These are phyloP conservation scores for Thalpophila matura DNA, from an alignment of 2,888 invertebrate genomes.

Conservation along the genomic window DNA sequence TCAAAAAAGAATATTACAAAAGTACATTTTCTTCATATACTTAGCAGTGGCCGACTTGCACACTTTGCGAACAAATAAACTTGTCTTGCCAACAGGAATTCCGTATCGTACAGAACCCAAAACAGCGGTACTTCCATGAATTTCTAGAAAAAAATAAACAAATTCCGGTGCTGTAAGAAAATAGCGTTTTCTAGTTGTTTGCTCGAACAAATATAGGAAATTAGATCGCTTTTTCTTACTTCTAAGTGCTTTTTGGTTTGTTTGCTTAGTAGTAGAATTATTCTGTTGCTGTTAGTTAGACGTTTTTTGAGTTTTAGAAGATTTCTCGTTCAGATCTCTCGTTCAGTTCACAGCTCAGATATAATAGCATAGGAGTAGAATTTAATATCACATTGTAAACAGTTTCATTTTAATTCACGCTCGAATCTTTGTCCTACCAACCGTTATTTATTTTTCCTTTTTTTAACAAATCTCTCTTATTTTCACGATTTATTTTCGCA, in stretches of 20 bases:
- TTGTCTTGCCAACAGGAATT: conserved; percentile 40
- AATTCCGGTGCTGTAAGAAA: conserved; percentile 27
- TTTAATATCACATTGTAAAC: no score
- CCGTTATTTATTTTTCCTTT: no score
- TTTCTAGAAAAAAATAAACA: conserved; percentile 39
- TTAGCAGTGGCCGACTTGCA: conserved; percentile 1
- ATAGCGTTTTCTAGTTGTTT: conserved; percentile 40
- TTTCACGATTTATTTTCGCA: no score
- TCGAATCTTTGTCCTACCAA: no score
- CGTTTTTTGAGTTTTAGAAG: not conserved
- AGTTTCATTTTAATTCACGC: no score
- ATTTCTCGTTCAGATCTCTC: no score
- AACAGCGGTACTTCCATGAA: conserved; percentile 22
- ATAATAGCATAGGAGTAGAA: no score
- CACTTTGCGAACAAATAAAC: conserved; percentile 43
- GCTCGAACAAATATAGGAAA: conserved; percentile 46
- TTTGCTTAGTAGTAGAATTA: conserved; percentile 30
- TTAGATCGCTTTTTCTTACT: conserved; percentile 49
- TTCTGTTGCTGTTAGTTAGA: not conserved
- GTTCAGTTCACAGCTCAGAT: no score
- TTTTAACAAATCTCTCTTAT: no score
- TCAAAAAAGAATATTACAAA: not conserved
- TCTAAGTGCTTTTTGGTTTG: conserved; percentile 42
- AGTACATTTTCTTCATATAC: conserved; percentile 26
- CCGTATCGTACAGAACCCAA: conserved; percentile 20